Evolutionary conservation across 2,797 vertebrate genomes (phyloP).

Genomic region (Premnoplex brunnescens): DNA sequence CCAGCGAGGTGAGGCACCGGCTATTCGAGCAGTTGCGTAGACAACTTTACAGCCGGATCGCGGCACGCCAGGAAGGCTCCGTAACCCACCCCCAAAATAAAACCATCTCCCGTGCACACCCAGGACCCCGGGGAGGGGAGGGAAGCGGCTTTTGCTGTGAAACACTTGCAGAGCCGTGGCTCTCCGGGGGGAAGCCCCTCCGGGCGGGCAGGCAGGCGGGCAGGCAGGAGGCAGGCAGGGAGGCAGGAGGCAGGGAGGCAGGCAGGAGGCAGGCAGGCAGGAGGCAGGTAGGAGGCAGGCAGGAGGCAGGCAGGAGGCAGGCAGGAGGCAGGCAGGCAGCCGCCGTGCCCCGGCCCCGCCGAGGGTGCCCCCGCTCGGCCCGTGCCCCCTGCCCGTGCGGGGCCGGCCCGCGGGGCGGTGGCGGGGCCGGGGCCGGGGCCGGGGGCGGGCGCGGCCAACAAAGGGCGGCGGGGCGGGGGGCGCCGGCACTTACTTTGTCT

Average conservation of each 20-base stretch:
- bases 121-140: background rate
- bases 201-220: background rate
- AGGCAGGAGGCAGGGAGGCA: too few relatives aligned
- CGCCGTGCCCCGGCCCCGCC: too few relatives aligned
- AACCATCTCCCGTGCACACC: background rate
- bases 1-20: background rate
- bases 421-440: background rate
- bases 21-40: slow-evolving; percentile 17
- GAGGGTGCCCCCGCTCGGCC: too few relatives aligned
- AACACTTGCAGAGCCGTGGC: background rate
- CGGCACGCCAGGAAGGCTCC: background rate
- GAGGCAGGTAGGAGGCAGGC: too few relatives aligned
- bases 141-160: too few relatives aligned
- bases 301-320: too few relatives aligned
- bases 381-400: too few relatives aligned
- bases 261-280: too few relatives aligned
- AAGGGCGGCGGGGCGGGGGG: background rate
- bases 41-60: slow-evolving; percentile 11
- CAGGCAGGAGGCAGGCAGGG: too few relatives aligned
- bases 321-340: background rate
- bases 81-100: background rate
- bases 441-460: background rate
- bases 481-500: slow-evolving; percentile 79
- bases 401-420: background rate
- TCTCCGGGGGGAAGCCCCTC: background rate